Conservation (phyloP, 2,888 invertebrate species). For the Tachina fera region DNA sequence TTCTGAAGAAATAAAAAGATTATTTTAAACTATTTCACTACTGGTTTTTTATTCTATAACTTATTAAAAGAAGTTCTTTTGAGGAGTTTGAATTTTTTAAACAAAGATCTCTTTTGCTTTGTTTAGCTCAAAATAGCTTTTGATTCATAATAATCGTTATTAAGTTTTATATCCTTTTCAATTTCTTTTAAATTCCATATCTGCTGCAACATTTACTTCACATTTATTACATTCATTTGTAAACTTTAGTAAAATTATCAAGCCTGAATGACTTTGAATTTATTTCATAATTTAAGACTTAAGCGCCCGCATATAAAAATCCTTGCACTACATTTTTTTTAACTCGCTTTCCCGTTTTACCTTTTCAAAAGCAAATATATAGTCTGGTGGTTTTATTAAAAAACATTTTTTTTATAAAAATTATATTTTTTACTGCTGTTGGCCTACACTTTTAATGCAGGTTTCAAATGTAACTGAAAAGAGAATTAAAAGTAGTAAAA, state of each 20-base stretch:
- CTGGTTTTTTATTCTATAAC: too few species aligned
- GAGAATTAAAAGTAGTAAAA: conserved; percentile 27
- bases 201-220: background rate
- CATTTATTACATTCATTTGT: background rate
- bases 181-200: background rate
- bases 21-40: too few species aligned
- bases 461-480: conserved; percentile 25
- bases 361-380: conserved; percentile 40
- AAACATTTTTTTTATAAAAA: conserved; percentile 16
- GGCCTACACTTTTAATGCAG: conserved; percentile 59
- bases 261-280: conserved; percentile 64
- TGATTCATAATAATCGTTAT: too few species aligned
- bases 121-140: too few species aligned
- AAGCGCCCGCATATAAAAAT: conserved; percentile 49
- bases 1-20: too few species aligned
- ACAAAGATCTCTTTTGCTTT: too few species aligned
- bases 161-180: too few species aligned
- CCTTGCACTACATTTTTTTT: conserved; percentile 31
- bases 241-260: conserved; percentile 26
- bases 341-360: conserved; percentile 24
- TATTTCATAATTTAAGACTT: conserved; percentile 29
- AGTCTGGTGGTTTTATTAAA: conserved; percentile 53
- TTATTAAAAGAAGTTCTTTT: too few species aligned
- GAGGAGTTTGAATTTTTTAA: too few species aligned
- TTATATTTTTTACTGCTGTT: conserved; percentile 5